These are phyloP conservation scores for Drosophila mettleri DNA, from an alignment of 2,888 invertebrate species.

Conservation along the genomic window DNA sequence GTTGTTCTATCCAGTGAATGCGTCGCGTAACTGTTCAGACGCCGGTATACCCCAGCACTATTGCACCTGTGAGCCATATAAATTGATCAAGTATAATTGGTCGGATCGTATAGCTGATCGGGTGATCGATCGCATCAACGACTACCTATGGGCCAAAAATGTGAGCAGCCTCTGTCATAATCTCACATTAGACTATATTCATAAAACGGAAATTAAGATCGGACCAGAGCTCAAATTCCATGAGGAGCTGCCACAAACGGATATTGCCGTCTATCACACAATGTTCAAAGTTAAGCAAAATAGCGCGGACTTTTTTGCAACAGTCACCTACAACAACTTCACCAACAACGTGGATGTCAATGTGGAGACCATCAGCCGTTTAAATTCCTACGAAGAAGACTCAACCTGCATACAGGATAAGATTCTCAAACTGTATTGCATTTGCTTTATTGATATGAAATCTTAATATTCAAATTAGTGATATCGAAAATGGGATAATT, in stretches of 20 bases:
- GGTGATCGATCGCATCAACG: slow-evolving; percentile 55
- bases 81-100: slow-evolving; percentile 33
- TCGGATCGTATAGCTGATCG: slow-evolving; percentile 37
- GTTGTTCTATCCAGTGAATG: slow-evolving; percentile 86
- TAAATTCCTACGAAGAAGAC: slow-evolving; percentile 85
- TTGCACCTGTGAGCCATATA: slow-evolving; percentile 87
- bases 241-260: slow-evolving; percentile 1
- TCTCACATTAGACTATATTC: slow-evolving; percentile 50
- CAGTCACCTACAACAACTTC: slow-evolving; percentile 85
- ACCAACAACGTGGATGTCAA: slow-evolving; percentile 85
- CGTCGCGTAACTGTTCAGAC: slow-evolving; percentile 88
- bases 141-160: slow-evolving; percentile 51
- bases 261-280: slow-evolving; percentile 75
- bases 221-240: slow-evolving; percentile 28
- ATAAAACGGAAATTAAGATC: slow-evolving; percentile 51
- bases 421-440: slow-evolving; percentile 63
- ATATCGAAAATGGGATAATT: background rate
- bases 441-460: slow-evolving; percentile 35
- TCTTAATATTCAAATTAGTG: background rate
- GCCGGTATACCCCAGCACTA: slow-evolving; percentile 89
- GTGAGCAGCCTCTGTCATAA: slow-evolving; percentile 49
- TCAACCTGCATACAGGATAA: slow-evolving; percentile 85
- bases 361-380: slow-evolving; percentile 87
- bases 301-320: slow-evolving; percentile 88
- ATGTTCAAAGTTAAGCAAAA: slow-evolving; percentile 88